These are phyloP conservation scores for Ornithoptera alexandrae DNA, from an alignment of 2,888 invertebrate species.

Conservation along the genomic window DNA sequence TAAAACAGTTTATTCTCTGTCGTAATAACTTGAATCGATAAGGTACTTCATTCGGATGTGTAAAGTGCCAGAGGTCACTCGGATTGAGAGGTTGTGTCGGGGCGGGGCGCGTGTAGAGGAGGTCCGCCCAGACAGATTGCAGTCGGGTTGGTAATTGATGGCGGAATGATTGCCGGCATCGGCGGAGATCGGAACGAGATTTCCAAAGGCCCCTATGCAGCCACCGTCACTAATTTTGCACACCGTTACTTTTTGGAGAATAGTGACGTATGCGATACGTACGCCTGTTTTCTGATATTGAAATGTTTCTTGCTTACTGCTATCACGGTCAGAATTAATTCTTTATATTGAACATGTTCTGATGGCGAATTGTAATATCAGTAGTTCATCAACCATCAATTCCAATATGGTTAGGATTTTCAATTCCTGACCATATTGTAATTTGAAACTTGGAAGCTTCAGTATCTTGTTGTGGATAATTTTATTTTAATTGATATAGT, in stretches of 20 bases:
- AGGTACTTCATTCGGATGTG: slow-evolving; percentile 19
- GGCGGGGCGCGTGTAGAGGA: slow-evolving; percentile 22
- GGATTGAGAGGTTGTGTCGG: slow-evolving; percentile 21
- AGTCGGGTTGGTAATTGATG: slow-evolving; percentile 60
- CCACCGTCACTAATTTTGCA: slow-evolving; percentile 38
- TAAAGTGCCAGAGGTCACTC: slow-evolving; percentile 8
- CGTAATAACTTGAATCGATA: slow-evolving; percentile 2
- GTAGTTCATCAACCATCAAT: no score
- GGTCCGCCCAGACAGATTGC: slow-evolving; percentile 42
- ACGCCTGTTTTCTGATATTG: no score
- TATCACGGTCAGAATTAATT: no score
- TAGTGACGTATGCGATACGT: slow-evolving; percentile 4
- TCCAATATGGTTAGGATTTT: no score
- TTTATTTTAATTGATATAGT: no score
- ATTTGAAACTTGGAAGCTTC: no score
- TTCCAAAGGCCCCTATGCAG: slow-evolving; percentile 51
- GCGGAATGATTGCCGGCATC: slow-evolving; percentile 53
- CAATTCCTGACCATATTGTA: no score
- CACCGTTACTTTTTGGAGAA: slow-evolving; percentile 13
- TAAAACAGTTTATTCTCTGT: neutral
- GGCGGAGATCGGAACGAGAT: slow-evolving; percentile 41
- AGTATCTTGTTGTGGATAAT: no score
- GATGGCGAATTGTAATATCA: no score
- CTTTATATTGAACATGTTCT: no score
- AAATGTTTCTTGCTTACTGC: no score